Conservation (phyloP, 2,888 invertebrate species). For the Drosophila mercatorum region DNA sequence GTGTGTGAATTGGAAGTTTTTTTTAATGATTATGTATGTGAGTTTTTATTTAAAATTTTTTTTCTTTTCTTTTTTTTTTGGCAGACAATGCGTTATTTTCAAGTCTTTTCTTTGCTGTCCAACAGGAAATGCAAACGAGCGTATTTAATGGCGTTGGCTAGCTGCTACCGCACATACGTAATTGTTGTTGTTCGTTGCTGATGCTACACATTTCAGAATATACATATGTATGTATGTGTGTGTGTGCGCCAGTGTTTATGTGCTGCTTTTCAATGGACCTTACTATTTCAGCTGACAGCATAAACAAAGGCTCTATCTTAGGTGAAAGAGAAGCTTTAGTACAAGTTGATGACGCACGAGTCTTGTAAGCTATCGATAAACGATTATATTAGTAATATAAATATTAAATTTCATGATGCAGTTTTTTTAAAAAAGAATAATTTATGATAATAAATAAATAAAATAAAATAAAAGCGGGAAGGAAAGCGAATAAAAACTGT, state of each 20-base stretch:
- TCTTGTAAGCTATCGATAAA: background rate
- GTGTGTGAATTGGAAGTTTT: slow-evolving; percentile 63
- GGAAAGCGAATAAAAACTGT: no score
- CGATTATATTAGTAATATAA: background rate
- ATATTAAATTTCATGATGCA: background rate
- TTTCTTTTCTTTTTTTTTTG: slow-evolving; percentile 59
- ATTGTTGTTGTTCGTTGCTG: slow-evolving; percentile 36
- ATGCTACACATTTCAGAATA: slow-evolving; percentile 30
- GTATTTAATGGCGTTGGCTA: slow-evolving; percentile 68
- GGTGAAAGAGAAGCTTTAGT: background rate
- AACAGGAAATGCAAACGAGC: slow-evolving; percentile 77
- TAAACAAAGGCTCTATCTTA: slow-evolving; percentile 4
- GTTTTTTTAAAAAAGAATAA: no score
- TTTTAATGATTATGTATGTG: slow-evolving; percentile 62
- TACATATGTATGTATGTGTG: background rate
- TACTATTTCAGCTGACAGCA: slow-evolving; percentile 40
- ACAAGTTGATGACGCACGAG: background rate
- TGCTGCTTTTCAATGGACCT: slow-evolving; percentile 43
- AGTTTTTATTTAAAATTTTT: slow-evolving; percentile 26
- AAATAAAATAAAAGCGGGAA: no score
- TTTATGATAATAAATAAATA: no score
- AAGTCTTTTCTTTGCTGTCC: slow-evolving; percentile 54
- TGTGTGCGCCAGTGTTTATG: slow-evolving; percentile 26
- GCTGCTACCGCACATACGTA: slow-evolving; percentile 48
- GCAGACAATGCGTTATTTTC: slow-evolving; percentile 71